Evolutionary conservation across 2,888 invertebrate species (phyloP).

Genomic region (Perithous albicinctus): DNA sequence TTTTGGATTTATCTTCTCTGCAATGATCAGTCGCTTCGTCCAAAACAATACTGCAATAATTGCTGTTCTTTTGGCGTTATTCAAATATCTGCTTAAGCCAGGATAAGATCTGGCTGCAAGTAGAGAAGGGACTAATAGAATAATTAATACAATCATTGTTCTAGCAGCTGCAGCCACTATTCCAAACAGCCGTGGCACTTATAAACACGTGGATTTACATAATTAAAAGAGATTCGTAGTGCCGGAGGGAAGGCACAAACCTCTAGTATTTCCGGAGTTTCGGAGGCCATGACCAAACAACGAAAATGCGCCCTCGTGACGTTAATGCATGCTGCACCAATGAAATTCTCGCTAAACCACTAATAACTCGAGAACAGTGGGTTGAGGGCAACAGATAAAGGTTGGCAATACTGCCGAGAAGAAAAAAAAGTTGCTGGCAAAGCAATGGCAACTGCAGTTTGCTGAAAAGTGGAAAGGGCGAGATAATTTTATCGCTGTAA

Average conservation of each 20-base stretch:
- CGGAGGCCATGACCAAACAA: slow-evolving; percentile 43
- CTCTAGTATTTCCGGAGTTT: slow-evolving; percentile 12
- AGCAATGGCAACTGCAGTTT: slow-evolving; percentile 25
- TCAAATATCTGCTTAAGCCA: background rate
- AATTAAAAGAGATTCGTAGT: slow-evolving; percentile 72
- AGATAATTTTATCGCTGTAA: slow-evolving; percentile 53
- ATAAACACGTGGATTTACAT: slow-evolving; percentile 74
- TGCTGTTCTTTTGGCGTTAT: background rate
- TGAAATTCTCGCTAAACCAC: slow-evolving; percentile 72
- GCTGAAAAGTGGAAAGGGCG: slow-evolving; percentile 33
- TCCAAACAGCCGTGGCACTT: slow-evolving; percentile 54
- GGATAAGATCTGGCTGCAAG: background rate
- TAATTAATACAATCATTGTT: slow-evolving; percentile 56
- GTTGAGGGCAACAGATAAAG: slow-evolving; percentile 61
- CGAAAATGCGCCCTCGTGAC: slow-evolving; percentile 59
- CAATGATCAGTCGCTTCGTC: background rate
- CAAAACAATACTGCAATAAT: background rate
- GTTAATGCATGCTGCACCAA: slow-evolving; percentile 71
- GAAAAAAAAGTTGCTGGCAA: slow-evolving; percentile 46
- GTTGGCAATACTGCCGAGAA: slow-evolving; percentile 57
- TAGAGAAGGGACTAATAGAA: slow-evolving; percentile 36
- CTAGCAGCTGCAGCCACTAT: slow-evolving; percentile 29
- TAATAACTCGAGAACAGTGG: slow-evolving; percentile 64
- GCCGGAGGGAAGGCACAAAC: slow-evolving; percentile 4
- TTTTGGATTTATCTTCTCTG: background rate